Evolutionary conservation across 2,113 vertebrate genomes (phyloP), one percentile per base, ranked within the genome.

Genomic region (Phainopepla nitens): DNA sequence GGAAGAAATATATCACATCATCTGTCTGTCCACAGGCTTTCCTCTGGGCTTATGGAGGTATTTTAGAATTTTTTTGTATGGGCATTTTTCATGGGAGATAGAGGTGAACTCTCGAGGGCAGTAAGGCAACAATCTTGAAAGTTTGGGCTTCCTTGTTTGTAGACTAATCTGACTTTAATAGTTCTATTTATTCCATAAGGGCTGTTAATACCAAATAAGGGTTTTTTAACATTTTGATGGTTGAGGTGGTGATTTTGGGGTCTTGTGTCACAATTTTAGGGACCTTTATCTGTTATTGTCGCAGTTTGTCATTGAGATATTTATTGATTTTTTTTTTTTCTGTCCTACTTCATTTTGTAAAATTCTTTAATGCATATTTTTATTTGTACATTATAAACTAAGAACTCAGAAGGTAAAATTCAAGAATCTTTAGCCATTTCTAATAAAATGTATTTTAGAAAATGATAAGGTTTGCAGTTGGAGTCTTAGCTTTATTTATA

Each of bases 41-140:
- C 99, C 99, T 99, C 98, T 98, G 99, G 99, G 99, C 99, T 98
- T 99, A 99, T 98, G 98, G 98, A 99, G 99, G 99, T 99, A 99
- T 99, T 99, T 99, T 98, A 97, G 98, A 98, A 98, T 99, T 98
- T 99, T 98, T 98, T 98, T 98, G 98, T 98, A 97, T 96, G 97
- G 98, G 96, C 96, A 95, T 98, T 98, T 98, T 98, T 97, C 96
- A 92, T 87, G 96, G 97, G 97, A 97, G 97, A 84, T 97, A 98
- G 98, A 98, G 98, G 98, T 98, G 98, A 98, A 97, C 95, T 98
- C 98, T 98, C 97, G 87, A 98, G 98, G 98, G 98, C 97, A 98
- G 95, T 82, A 93, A 98, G 97, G 94, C 97, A 97, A 96, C 97
- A 94, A 93, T 96, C 96, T 98, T 96, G 93, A 98, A 98, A 98